Evolutionary conservation across 2,797 vertebrate genomes (phyloP), one percentile per base, ranked within the genome.

Genomic region (Crenuchus spilurus): DNA sequence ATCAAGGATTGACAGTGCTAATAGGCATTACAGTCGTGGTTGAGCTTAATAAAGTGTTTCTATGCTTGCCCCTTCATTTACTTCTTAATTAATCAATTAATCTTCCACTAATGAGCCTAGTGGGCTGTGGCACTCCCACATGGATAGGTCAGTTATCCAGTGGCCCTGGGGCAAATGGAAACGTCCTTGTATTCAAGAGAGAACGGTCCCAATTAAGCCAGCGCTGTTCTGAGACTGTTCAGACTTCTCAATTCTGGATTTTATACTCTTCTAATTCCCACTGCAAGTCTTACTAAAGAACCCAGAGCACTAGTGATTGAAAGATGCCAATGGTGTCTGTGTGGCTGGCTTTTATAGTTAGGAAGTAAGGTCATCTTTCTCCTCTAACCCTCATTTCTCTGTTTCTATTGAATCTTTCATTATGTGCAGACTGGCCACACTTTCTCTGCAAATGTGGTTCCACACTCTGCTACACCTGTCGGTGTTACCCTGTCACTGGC

Each of bases 11-110:
- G 58, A 71, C 51, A 18, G 46, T 30, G 48, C 63, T 55, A 55
- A 70, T 58, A 46, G 49, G 58, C 66, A 9, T 70, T 52, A 44
- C 55, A 26, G 44, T 75, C 57, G 49, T 35, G 28, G 39, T 69
- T 35, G 6, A 1, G 49, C 51, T 65, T 74, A 79, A 75, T 71
- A 65, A 79, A 70, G 77, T 61, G 68, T 37, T 70, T 3, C 72
- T 39, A 41, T 18, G 24, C 66, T 74, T 24, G 33, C 54, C 13
- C 61, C 37, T 71, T 79, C 61, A 79, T 75, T 75, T 71, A 30
- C 65, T 61, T 61, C 67, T 70, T 75, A 71, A 75, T 79, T 72
- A 75, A 79, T 75, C 72, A 66, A 75, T 64, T 79, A 79, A 79
- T 79, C 57, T 74, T 37, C 67, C 44, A 35, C 77, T 79, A 79